Percentiles rank a stretch among this genome's conserved stretches.
phyloP scores from a whole-genome alignment of 2,888 invertebrate species.

The Stratiomys singularior region DNA sequence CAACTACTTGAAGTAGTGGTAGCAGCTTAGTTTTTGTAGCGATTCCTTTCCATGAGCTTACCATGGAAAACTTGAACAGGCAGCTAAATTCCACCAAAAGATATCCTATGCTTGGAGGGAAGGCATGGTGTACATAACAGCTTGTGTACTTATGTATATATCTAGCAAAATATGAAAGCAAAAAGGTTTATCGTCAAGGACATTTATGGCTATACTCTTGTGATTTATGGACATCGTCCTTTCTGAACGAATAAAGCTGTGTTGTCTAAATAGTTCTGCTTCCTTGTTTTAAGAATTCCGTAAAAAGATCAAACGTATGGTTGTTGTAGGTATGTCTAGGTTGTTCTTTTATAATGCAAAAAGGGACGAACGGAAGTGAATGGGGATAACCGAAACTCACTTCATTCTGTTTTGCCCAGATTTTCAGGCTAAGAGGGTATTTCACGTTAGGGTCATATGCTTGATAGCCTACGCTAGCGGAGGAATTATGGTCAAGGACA shows the following conservation, averaged over 20 bases:
- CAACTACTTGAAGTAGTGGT: not conserved
- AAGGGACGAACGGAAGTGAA: too few species aligned
- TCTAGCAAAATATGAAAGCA: conserved; percentile 14
- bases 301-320: conserved; percentile 11
- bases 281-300: not conserved
- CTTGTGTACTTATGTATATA: not conserved
- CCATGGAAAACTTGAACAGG: not conserved
- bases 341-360: not conserved
- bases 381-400: not conserved
- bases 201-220: conserved; percentile 12
- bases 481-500: conserved; percentile 18
- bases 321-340: not conserved
- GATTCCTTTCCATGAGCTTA: conserved; percentile 4
- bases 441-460: not conserved
- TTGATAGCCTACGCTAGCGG: not conserved
- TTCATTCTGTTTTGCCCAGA: not conserved
- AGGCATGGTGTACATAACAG: not conserved
- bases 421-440: not conserved
- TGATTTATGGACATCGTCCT: conserved; percentile 20
- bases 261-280: not conserved
- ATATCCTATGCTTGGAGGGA: not conserved
- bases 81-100: not conserved
- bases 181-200: conserved; percentile 29
- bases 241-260: not conserved
- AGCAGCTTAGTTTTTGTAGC: not conserved